Conservation (phyloP, 2,797 vertebrate species). For the Sciurus vulgaris region DNA sequence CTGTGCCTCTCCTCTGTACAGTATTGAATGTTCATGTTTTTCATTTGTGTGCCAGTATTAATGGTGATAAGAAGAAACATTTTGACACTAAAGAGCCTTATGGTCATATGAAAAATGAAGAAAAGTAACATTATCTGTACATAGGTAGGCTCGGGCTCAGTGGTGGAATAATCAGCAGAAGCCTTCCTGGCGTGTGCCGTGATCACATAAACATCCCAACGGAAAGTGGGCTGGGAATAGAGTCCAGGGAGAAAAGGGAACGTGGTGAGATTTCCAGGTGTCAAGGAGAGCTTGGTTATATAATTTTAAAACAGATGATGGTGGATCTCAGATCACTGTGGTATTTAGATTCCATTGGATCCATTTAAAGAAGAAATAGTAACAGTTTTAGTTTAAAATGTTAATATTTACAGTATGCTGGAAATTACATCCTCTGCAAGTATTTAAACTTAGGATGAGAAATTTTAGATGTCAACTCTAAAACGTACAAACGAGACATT, state of each 20-base stretch:
- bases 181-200: background rate
- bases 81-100: conserved; percentile 19
- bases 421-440: conserved; percentile 82
- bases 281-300: conserved; percentile 11
- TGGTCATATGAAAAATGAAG: background rate
- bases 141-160: background rate
- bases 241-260: background rate
- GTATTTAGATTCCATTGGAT: conserved; percentile 77
- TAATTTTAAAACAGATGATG: conserved; percentile 59
- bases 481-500: conserved; percentile 51
- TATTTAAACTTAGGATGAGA: conserved; percentile 73
- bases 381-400: conserved; percentile 83
- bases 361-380: conserved; percentile 78
- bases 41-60: background rate
- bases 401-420: conserved; percentile 81
- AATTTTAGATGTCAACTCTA: conserved; percentile 71
- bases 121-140: background rate
- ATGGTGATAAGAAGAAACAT: conserved; percentile 13
- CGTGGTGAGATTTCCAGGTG: background rate
- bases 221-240: background rate
- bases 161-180: background rate
- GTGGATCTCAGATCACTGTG: conserved; percentile 21
- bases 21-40: background rate
- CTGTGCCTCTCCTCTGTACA: background rate
- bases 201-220: background rate